Base-by-base conservation (phyloP, 92 coral and sea anemone species). In the Palythoa caribaeorum region DNA sequence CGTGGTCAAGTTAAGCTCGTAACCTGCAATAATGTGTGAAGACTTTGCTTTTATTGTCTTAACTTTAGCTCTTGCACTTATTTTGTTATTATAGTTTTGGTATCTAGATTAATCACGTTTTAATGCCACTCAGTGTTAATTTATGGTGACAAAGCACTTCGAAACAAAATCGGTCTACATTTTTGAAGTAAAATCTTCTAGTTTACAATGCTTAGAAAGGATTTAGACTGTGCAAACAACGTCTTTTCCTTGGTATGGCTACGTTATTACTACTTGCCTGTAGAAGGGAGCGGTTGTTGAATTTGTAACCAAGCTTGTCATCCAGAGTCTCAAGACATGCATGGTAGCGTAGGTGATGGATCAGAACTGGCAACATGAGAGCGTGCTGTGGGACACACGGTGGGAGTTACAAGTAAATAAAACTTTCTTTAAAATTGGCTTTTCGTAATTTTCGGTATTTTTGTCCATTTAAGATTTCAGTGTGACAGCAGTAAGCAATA, bases 291-390 rank as follows among this genome's bases (percentile, higher is more conserved):
- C 97, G 96, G 83, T 97, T 93, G 85, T 93, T 88, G 76, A 97
- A 97, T 47, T 70, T 87, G 90, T 96, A 96, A 1, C 98, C 99
- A 71, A 96, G 90, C 68, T 91, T 95, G 48, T 83, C 87, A 80
- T 97, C 98, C 50, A 97, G 90, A 1, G 92, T 68, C 83, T 90
- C 94, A 14, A 97, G 92, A 77, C 97, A 87, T 68, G 86, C 78
- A 94, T 97, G 97, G 78, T 97, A 95, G 9, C 99, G 93, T 7
- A 94, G 83, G 63, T 97, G 99, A 81, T 97, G 99, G 15, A 94
- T 96, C 15, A 97, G 84, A 1, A 97, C 98, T 19, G 99, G 99
- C 28, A 97, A 90, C 71, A 97, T 87, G 84, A 97, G 89, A 14
- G 98, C 99, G 66, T 94, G 98, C 99, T 97, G 69, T 16, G 70